Conservation (phyloP, 2,113 vertebrate species). For the Peucedramus taeniatus region DNA sequence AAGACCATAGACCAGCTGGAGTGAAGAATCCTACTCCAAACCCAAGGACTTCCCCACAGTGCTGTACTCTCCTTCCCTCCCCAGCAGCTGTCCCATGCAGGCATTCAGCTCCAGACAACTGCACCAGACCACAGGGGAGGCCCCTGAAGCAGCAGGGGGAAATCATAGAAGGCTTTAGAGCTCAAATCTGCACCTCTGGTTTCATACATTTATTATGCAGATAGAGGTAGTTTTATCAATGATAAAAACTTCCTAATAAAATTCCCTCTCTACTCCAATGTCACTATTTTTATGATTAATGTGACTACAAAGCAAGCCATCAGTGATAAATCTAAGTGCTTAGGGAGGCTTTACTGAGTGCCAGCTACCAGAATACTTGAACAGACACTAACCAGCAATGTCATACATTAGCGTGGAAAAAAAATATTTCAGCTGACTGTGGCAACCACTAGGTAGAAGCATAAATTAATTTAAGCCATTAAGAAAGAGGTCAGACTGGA, state of each 20-base stretch:
- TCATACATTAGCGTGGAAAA: background rate
- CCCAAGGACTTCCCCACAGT: background rate
- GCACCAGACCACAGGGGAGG: background rate
- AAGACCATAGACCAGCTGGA: background rate
- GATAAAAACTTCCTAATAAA: background rate
- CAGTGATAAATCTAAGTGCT: background rate
- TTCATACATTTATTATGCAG: background rate
- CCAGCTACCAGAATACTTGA: background rate
- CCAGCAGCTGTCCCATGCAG: background rate
- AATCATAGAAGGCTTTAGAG: background rate
- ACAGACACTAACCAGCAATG: background rate
- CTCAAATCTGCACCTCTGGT: background rate
- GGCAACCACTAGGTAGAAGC: background rate
- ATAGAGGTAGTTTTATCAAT: background rate
- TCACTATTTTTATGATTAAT: background rate
- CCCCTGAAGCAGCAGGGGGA: background rate
- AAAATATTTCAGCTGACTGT: background rate
- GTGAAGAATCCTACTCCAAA: background rate
- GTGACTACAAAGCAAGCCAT: background rate
- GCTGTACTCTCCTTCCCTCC: background rate
- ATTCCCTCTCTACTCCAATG: background rate
- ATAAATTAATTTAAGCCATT: background rate
- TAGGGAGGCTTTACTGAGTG: background rate
- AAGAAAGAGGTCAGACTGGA: background rate
- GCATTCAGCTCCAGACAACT: background rate